Evolutionary conservation across 2,888 invertebrate species (phyloP), one percentile per base, ranked within the genome.

Genomic region (Disparrhopalites patrizii): DNA sequence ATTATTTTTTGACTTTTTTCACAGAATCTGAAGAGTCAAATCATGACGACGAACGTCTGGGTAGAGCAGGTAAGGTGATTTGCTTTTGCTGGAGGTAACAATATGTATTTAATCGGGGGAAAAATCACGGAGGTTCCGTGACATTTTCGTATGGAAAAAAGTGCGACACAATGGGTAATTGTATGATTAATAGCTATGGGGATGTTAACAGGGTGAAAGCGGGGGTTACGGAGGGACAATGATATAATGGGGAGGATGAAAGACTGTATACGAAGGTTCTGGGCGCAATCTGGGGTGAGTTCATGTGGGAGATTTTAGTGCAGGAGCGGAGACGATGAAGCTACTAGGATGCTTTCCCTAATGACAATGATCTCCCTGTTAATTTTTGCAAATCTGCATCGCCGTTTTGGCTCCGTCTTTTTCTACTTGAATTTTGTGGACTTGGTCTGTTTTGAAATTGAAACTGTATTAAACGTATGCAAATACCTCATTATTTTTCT

Each of bases 1-100:
- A 36, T 31, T 47, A 13, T 55, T 61, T 67, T 66, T 62, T 64
- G 70, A 67, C 70, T 66, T 64, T 66, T 61, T 58, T 76, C 73
- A 28, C 77, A 79, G 81, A 94, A 93, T 78, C 78, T 94, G 68
- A 92, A 93, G 81, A 93, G 91, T 79, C 93, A 94, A 80, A 90
- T 94, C 68, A 92, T 94, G 91, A 93, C 93, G 0, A 93, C 93
- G 0, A 94, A 93, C 78, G 83, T 94, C 15, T 94, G 93, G 93
- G 91, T 94, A 1, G 91, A 92, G 72, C 93, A 93, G 86, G 92
- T 91, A 78, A 81, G 79, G 55, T 28, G 38, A 43, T 43, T 33
- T 58, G 20, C n/a, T 30, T 51, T 51, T 52, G 18, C 28, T n/a
- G n/a, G n/a, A n/a, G n/a, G n/a, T n/a, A n/a, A n/a, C n/a, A n/a